phyloP scores from a whole-genome alignment of 1,140 invertebrate species.

The Neotoxoptera formosana region DNA sequence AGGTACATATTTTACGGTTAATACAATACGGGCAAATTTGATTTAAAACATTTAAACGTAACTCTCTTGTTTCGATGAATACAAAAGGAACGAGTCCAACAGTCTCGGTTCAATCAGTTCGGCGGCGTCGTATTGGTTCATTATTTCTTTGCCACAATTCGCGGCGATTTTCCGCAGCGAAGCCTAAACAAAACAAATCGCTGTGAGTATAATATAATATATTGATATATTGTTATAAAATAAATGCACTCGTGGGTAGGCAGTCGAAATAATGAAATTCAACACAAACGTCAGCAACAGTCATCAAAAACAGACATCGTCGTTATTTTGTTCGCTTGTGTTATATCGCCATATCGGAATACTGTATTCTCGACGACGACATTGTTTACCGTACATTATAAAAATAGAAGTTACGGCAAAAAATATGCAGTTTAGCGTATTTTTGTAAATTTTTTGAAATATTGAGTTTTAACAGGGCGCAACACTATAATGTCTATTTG shows the following conservation, averaged over 20 bases:
- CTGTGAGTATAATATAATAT: no score
- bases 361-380: neutral
- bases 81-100: slow-evolving; percentile 75
- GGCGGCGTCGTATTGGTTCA: slow-evolving; percentile 67
- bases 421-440: neutral
- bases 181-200: slow-evolving; percentile 66
- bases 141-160: slow-evolving; percentile 67
- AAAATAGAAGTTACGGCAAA: neutral
- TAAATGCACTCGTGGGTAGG: neutral
- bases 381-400: no score
- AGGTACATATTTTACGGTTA: neutral
- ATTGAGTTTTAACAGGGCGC: neutral
- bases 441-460: neutral
- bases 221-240: no score
- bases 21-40: neutral
- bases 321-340: neutral
- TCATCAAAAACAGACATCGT: neutral
- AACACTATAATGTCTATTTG: neutral
- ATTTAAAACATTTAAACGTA: slow-evolving; percentile 65
- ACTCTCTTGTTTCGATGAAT: slow-evolving; percentile 75
- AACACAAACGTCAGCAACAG: neutral
- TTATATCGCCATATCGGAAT: neutral
- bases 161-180: slow-evolving; percentile 74
- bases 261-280: neutral
- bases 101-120: slow-evolving; percentile 73